Percentiles rank a stretch among this genome's conserved stretches.
Evolutionary conservation across 2,113 vertebrate genomes (phyloP).

Genomic region (Hyperopisus bebe): DNA sequence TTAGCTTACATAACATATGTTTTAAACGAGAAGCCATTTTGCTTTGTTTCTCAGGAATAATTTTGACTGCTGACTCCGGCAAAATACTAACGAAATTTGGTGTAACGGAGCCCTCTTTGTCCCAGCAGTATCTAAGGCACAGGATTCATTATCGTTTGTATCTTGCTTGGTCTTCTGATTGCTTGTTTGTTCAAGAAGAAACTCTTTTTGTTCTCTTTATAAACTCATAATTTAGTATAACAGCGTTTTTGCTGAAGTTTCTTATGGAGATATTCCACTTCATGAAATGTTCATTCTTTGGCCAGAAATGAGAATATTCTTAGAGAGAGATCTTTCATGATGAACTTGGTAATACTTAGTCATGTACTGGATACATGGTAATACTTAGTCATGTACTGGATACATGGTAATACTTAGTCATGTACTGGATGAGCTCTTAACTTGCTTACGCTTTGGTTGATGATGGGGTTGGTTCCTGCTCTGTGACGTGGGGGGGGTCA

Average conservation of each 20-base stretch:
- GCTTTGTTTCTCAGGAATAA: neutral
- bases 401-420: neutral
- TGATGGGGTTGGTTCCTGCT: neutral
- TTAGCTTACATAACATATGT: neutral
- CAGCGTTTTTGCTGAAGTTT: neutral
- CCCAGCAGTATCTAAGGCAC: neutral
- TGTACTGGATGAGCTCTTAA: neutral
- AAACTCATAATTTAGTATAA: neutral
- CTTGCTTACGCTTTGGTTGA: neutral
- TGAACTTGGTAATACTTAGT: neutral
- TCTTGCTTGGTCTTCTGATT: slow-evolving; percentile 2
- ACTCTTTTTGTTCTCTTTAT: neutral
- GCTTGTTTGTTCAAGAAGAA: neutral
- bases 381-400: neutral
- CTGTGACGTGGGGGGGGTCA: neutral
- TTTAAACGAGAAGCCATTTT: neutral
- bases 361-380: neutral
- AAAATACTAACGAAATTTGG: neutral
- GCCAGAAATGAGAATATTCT: neutral
- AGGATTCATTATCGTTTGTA: neutral
- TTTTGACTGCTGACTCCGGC: neutral
- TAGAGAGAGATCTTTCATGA: neutral
- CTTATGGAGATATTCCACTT: neutral
- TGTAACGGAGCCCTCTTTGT: neutral
- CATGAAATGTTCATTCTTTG: neutral